Evolutionary conservation across 2,113 vertebrate species (phyloP).

Genomic region (Cebidichthys violaceus): DNA sequence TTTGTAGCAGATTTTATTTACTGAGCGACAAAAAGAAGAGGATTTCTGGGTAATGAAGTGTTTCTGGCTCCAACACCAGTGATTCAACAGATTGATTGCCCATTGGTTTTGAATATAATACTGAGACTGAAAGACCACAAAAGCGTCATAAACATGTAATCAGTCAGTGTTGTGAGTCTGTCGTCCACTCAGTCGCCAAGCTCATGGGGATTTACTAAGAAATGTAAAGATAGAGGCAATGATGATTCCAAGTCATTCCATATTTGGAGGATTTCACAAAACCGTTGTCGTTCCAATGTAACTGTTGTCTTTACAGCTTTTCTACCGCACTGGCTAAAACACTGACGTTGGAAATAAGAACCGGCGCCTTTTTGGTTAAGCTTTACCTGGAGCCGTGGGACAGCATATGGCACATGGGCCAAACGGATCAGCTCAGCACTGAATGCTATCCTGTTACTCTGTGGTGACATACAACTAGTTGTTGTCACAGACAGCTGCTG

Average conservation of each 20-base stretch:
- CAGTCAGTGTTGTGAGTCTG: too few species aligned
- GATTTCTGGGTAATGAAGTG: background rate
- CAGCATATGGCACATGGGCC: constrained; percentile 69
- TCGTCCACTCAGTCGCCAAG: too few species aligned
- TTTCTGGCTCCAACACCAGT: background rate
- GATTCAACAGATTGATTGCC: background rate
- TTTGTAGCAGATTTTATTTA: too few species aligned
- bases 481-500: constrained; percentile 67
- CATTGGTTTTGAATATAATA: background rate
- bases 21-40: too few species aligned
- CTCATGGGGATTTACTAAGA: too few species aligned
- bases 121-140: background rate
- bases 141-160: background rate
- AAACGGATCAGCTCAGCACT: constrained; percentile 44
- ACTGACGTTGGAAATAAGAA: constrained; percentile 18
- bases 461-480: constrained; percentile 44
- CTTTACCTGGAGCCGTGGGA: constrained; percentile 60
- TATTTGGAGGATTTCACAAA: background rate
- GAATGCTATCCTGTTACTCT: constrained; percentile 61
- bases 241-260: background rate
- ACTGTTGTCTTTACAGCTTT: too few species aligned
- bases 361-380: constrained; percentile 40
- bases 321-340: background rate
- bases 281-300: background rate
- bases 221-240: background rate